These are phyloP conservation scores for Chalcosyrphus nemorum DNA, from an alignment of 2,888 invertebrate genomes.

Conservation along the genomic window DNA sequence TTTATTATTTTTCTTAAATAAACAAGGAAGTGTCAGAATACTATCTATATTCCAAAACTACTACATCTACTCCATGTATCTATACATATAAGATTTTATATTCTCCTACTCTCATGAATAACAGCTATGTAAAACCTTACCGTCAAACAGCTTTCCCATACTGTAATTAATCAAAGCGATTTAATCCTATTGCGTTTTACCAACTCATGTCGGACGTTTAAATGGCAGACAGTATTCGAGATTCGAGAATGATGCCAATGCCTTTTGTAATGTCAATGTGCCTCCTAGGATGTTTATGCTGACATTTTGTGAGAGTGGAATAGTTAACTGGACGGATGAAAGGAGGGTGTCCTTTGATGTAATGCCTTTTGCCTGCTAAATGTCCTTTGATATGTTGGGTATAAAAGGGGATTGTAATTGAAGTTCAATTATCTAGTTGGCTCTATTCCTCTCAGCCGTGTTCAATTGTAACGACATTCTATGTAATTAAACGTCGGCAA, in stretches of 20 bases:
- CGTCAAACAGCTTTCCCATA: conserved; percentile 14
- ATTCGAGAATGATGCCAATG: conserved; percentile 32
- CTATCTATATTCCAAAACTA: no score
- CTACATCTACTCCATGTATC: no score
- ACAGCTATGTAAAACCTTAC: background rate
- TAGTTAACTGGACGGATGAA: background rate
- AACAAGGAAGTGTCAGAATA: no score
- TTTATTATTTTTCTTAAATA: no score
- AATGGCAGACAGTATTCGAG: conserved; percentile 9
- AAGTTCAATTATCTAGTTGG: conserved; percentile 59
- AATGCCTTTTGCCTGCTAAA: conserved; percentile 3
- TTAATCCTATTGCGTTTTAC: conserved; percentile 46
- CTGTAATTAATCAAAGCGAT: conserved; percentile 65
- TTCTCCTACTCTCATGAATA: background rate
- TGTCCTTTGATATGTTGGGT: conserved; percentile 34
- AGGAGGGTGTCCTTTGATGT: conserved; percentile 28
- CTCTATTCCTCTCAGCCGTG: conserved; percentile 13
- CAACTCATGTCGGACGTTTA: conserved; percentile 30
- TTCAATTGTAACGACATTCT: background rate
- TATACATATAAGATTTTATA: background rate
- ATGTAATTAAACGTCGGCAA: background rate
- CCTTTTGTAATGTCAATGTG: conserved; percentile 50
- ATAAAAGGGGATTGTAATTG: conserved; percentile 47
- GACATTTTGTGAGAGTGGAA: conserved; percentile 10
- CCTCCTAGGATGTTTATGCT: conserved; percentile 36